Evolutionary conservation across 2,888 invertebrate genomes (phyloP), one percentile per base, ranked within the genome.

Genomic region (Scrobipalpa atriplicella): DNA sequence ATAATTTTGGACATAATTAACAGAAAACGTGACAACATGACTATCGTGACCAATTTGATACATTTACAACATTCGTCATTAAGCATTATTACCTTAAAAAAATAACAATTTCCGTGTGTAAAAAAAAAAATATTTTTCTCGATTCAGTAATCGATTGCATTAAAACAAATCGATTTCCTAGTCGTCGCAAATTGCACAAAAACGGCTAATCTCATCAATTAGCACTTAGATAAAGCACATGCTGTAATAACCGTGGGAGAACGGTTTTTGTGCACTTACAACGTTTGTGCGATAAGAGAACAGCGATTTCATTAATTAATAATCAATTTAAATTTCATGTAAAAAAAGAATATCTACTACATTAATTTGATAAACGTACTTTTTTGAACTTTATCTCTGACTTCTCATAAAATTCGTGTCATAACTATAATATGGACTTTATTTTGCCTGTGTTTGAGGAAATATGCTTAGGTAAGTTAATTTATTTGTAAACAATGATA

Each of bases 241-340:
- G 80, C 70, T 69, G 84, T 88, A 86, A 90, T 84, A 80, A 80
- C 83, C 91, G 91, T 92, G 91, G 87, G 91, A 90, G 84, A 84
- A 71, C 71, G 68, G 74, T 80, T 83, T 83, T 84, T 83, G 73
- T 43, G 58, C 58, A 58, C 71, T 70, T 52, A 52, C 38, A 1
- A 10, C 16, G 18, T 51, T 16, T 11, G 38, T 29, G 63, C 18
- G 10, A 52, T 63, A 7, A 52, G 63, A 52, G 52, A 52, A 19
- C 3, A 61, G 61, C 61, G 61, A 10, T 61, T 39, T 13, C 11
- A 8, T 16, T 38, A 7, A 11, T 16, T 9, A 1, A 1, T 10
- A 16, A 6, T 13, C n/a, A 29, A 6, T 36, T 29, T n/a, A 10
- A 13, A 13, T 7, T 29, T 5, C 8, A 21, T 13, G 13, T 10